A percentile compares a stretch with the other conserved stretches of the same genome.
Evolutionary conservation across 2,888 invertebrate genomes (phyloP).

Genomic region (Pristionchus exspectatus): DNA sequence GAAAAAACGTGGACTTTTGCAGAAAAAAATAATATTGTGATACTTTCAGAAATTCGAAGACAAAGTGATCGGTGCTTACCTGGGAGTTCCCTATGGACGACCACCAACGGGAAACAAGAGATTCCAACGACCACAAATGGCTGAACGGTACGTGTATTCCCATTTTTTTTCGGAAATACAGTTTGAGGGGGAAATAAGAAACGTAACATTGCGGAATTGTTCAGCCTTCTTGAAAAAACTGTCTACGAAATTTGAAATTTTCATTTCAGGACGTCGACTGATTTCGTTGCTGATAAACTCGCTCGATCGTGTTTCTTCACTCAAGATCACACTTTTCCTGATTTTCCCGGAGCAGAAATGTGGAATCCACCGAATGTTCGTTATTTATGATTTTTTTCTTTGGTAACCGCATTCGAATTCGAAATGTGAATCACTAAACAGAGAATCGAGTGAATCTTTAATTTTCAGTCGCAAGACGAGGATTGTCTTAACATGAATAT

Average conservation of each 20-base stretch:
- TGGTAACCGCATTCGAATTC: neutral
- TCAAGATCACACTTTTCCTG: constrained; percentile 75
- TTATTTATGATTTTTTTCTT: neutral
- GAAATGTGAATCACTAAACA: neutral
- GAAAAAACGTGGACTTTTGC: neutral
- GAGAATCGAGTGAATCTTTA: no score
- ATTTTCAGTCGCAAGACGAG: constrained; percentile 83
- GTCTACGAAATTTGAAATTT: neutral
- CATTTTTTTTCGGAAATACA: neutral
- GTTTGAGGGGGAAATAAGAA: no score
- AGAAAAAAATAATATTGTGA: neutral
- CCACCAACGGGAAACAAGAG: constrained; percentile 72
- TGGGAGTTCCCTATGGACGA: constrained; percentile 77
- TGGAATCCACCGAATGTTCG: constrained; percentile 94
- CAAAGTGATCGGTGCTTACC: constrained; percentile 66
- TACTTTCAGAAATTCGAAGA: constrained; percentile 63
- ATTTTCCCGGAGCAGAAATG: constrained; percentile 87
- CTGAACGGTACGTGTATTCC: constrained; percentile 57
- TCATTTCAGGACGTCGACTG: constrained; percentile 65
- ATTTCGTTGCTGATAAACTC: constrained; percentile 69
- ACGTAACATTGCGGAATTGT: no score
- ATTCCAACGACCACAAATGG: constrained; percentile 73
- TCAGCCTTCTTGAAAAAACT: no score
- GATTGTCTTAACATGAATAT: constrained; percentile 96
- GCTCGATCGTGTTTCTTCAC: constrained; percentile 74